Conservation (phyloP, 2,113 vertebrate genomes). For the Leptobrachium leishanense region DNA sequence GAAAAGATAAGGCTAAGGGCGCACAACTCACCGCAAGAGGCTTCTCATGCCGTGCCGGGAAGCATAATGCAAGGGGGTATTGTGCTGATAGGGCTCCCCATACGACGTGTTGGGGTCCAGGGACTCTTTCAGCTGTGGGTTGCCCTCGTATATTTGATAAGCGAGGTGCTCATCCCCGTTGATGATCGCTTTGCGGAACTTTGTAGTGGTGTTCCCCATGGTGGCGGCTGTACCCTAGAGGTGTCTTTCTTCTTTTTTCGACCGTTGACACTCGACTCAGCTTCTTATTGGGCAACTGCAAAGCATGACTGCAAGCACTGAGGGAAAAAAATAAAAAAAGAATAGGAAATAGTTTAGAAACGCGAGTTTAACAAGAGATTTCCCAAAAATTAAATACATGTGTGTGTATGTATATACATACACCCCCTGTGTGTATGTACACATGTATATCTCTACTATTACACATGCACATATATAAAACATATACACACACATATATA, state of each 20-base stretch:
- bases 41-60: slow-evolving; percentile 93
- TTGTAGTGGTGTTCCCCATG: slow-evolving; percentile 98
- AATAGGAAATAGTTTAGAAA: not conserved
- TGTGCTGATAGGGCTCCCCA: slow-evolving; percentile 96
- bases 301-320: slow-evolving; percentile 77
- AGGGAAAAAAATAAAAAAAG: slow-evolving; percentile 51
- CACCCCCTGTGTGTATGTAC: too few relatives aligned
- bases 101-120: slow-evolving; percentile 97
- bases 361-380: not conserved
- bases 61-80: slow-evolving; percentile 96
- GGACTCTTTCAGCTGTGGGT: slow-evolving; percentile 94
- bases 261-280: slow-evolving; percentile 63
- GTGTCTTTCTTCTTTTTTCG: slow-evolving; percentile 33
- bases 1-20: too few relatives aligned
- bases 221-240: slow-evolving; percentile 64
- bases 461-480: too few relatives aligned
- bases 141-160: slow-evolving; percentile 94
- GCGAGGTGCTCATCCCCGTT: slow-evolving; percentile 93
- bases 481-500: too few relatives aligned
- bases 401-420: too few relatives aligned
- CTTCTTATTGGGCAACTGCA: slow-evolving; percentile 61
- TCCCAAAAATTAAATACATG: too few relatives aligned
- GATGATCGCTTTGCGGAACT: slow-evolving; percentile 96
- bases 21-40: slow-evolving; percentile 84
- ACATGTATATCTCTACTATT: too few relatives aligned